Evolutionary conservation across 2,888 invertebrate genomes (phyloP), one percentile per base, ranked within the genome.

Genomic region (Cecidostiba fungosa): DNA sequence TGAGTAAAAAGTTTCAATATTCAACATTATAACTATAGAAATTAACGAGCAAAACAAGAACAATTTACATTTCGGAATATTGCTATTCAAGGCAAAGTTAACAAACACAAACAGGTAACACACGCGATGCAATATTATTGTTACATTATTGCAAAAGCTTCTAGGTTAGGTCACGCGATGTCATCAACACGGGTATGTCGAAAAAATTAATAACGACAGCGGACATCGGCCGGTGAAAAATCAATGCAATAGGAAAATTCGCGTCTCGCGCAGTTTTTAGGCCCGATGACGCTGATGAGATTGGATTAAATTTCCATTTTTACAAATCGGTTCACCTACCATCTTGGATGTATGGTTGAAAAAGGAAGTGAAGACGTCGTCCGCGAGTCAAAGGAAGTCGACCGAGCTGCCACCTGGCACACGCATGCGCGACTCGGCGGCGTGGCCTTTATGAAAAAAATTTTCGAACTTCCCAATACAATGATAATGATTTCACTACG

Each of bases 261-360:
- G 1, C 10, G 0, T 77, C 54, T 59, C 10, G 23, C 10, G 16
- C 1, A 32, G 1, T 3, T 26, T 12, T 1, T n/a, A 23, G 23
- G 0, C 14, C 16, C n/a, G 77, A 86, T 81, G 39, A 69, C 26
- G 50, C 16, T 36, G 86, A 86, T 86, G 66, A 77, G 54, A 78
- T 77, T 76, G 79, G 86, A 86, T 86, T 77, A 82, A 66, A 47
- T 59, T 16, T n/a, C 3, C 43, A 72, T 70, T 77, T 80, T 77
- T 79, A 59, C 19, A 81, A 66, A 74, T 69, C 43, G 1, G 47
- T 85, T 86, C 72, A 91, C 92, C 90, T 90, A 92, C 93, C 93
- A 93, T 93, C 89, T 91, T 93, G 90, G 87, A 89, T 88, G 89
- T 89, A 89, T 90, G 85, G 89, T 89, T 89, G 87, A 90, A 90